A percentile compares a stretch with the other conserved stretches of the same genome.
Conservation (phyloP, 2,888 invertebrate species). For the Trilocha varians region DNA sequence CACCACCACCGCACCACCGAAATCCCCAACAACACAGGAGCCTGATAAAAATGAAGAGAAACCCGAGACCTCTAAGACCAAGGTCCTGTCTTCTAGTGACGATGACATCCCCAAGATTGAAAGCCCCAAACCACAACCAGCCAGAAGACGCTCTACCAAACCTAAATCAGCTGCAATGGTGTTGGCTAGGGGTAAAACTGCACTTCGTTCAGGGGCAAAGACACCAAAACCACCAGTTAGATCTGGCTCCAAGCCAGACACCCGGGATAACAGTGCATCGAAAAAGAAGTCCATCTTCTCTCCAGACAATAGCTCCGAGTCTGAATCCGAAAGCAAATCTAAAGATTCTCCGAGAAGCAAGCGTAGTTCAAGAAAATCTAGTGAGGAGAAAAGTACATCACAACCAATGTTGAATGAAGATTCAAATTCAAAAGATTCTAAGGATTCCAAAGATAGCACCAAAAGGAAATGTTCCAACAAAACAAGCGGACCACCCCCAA, state of each 20-base stretch:
- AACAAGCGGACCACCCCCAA: constrained; percentile 55
- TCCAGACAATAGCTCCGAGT: constrained; percentile 78
- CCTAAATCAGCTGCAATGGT: constrained; percentile 77
- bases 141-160: constrained; percentile 71
- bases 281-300: constrained; percentile 88
- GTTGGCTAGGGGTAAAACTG: constrained; percentile 69
- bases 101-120: constrained; percentile 68
- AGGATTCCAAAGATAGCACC: constrained; percentile 29
- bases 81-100: constrained; percentile 74
- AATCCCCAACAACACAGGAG: constrained; percentile 52
- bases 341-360: constrained; percentile 46
- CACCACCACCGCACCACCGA: constrained; percentile 32
- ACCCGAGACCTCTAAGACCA: constrained; percentile 50
- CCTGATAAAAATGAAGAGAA: constrained; percentile 49
- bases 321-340: constrained; percentile 54
- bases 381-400: constrained; percentile 45
- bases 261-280: constrained; percentile 23
- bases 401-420: constrained; percentile 45
- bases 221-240: constrained; percentile 56
- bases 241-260: constrained; percentile 41
- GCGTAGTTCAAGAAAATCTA: constrained; percentile 47
- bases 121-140: constrained; percentile 45
- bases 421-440: constrained; percentile 22
- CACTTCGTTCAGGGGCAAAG: constrained; percentile 48
- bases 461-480: constrained; percentile 49